Conservation (phyloP, 2,797 vertebrate genomes). For the Molothrus aeneus region DNA sequence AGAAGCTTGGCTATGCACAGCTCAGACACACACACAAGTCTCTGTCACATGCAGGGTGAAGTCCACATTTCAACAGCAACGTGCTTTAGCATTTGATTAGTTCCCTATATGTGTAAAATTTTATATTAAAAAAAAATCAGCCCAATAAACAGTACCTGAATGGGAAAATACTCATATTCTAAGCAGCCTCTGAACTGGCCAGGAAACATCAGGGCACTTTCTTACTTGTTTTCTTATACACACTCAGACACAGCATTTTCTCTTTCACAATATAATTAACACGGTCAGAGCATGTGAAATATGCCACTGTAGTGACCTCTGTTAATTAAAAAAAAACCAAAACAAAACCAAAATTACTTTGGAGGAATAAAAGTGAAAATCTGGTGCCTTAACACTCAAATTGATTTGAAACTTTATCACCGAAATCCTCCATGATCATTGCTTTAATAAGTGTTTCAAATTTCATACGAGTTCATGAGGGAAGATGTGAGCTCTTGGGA, state of each 20-base stretch:
- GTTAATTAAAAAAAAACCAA: constrained; percentile 28
- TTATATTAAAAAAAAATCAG: not conserved
- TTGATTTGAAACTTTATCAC: constrained; percentile 69
- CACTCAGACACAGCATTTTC: not conserved
- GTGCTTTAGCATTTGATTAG: not conserved
- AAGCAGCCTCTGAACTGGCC: not conserved
- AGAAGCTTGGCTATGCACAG: not conserved
- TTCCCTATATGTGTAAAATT: not conserved
- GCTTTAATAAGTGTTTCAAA: constrained; percentile 45
- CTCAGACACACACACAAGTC: not conserved
- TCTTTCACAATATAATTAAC: constrained; percentile 15
- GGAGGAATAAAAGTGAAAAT: constrained; percentile 26
- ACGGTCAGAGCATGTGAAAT: constrained; percentile 59
- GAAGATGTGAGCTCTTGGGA: constrained; percentile 50
- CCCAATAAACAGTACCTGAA: not conserved
- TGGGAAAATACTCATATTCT: not conserved
- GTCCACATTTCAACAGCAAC: not conserved
- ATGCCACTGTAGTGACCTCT: constrained; percentile 37
- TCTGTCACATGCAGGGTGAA: not conserved
- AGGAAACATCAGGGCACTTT: not conserved
- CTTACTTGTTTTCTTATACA: not conserved
- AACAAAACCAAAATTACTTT: not conserved
- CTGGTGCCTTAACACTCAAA: constrained; percentile 29
- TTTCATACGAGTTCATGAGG: not conserved
- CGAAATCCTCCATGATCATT: not conserved